Percentiles rank a stretch among this genome's conserved stretches.
phyloP scores from a whole-genome alignment of 2,113 vertebrate genomes.

The Sebastes fasciatus region DNA sequence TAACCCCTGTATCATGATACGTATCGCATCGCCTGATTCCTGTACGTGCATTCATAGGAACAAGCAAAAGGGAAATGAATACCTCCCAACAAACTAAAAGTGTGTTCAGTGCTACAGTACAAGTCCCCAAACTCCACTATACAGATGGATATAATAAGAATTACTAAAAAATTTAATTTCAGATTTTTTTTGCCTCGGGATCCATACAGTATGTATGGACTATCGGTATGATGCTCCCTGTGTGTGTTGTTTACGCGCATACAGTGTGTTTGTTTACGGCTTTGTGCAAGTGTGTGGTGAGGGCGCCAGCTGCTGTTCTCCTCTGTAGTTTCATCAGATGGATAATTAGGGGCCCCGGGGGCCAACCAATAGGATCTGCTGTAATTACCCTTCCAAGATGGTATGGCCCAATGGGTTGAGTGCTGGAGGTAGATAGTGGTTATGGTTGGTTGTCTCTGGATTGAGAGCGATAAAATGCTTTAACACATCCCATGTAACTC shows the following conservation, averaged over 20 bases:
- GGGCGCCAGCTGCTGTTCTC: slow-evolving; percentile 54
- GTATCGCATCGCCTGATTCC: no score
- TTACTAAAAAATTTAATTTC: not conserved
- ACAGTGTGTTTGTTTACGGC: slow-evolving; percentile 25
- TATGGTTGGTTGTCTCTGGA: slow-evolving; percentile 65
- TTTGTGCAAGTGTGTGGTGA: slow-evolving; percentile 10
- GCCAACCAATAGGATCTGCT: slow-evolving; percentile 64
- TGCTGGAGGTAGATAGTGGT: slow-evolving; percentile 59
- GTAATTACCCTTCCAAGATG: slow-evolving; percentile 76
- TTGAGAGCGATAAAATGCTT: slow-evolving; percentile 72
- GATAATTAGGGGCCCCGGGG: slow-evolving; percentile 73
- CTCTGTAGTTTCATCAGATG: slow-evolving; percentile 54
- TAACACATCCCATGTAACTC: slow-evolving; percentile 52
- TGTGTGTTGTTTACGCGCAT: slow-evolving; percentile 12
- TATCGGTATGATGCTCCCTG: not conserved
- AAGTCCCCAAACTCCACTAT: not conserved
- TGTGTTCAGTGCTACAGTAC: not conserved
- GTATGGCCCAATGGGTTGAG: slow-evolving; percentile 49
- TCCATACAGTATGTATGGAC: not conserved
- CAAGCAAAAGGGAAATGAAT: not conserved
- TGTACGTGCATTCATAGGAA: no score
- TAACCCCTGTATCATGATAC: no score
- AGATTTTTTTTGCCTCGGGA: not conserved
- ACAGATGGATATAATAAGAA: not conserved
- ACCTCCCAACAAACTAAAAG: not conserved